Percentiles rank a stretch among this genome's conserved stretches.
phyloP scores from a whole-genome alignment of 2,113 vertebrate species.

The Lepisosteus osseus region DNA sequence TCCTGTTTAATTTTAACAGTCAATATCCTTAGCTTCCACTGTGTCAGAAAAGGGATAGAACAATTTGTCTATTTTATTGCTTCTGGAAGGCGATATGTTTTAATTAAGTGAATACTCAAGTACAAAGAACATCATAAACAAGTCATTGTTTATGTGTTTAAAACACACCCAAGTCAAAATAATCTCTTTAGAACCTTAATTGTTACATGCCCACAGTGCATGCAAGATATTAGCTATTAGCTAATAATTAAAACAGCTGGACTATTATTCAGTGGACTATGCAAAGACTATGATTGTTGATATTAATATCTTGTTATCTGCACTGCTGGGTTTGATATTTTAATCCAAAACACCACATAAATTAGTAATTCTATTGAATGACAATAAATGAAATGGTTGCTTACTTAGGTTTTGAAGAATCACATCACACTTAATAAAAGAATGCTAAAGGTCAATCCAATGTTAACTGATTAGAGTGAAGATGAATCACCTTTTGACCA shows the following conservation, averaged over 20 bases:
- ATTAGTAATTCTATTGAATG: not conserved
- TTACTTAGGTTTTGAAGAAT: not conserved
- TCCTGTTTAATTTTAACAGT: conserved; percentile 48
- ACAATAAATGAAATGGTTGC: not conserved
- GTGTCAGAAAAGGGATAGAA: conserved; percentile 55
- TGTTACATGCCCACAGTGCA: conserved; percentile 3
- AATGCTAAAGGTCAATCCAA: conserved; percentile 4
- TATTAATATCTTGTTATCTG: not conserved
- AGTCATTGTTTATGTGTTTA: conserved; percentile 34
- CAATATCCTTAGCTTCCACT: conserved; percentile 48
- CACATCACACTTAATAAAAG: not conserved
- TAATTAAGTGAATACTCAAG: conserved; percentile 64
- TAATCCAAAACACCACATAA: not conserved
- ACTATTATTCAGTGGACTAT: too few relatives aligned
- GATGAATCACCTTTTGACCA: conserved; percentile 15
- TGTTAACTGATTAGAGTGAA: not conserved
- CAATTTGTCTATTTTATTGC: conserved; percentile 64
- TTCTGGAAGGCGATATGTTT: conserved; percentile 62
- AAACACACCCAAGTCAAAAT: conserved; percentile 52
- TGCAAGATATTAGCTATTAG: not conserved
- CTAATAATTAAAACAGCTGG: too few relatives aligned
- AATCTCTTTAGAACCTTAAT: conserved; percentile 51
- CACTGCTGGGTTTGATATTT: not conserved
- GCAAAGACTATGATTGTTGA: too few relatives aligned
- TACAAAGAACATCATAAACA: conserved; percentile 66